A percentile compares a stretch with the other conserved stretches of the same genome.
These are phyloP conservation scores for Caenorhabditis sp. DNA, from an alignment of 2,888 invertebrate species.

Conservation along the genomic window DNA sequence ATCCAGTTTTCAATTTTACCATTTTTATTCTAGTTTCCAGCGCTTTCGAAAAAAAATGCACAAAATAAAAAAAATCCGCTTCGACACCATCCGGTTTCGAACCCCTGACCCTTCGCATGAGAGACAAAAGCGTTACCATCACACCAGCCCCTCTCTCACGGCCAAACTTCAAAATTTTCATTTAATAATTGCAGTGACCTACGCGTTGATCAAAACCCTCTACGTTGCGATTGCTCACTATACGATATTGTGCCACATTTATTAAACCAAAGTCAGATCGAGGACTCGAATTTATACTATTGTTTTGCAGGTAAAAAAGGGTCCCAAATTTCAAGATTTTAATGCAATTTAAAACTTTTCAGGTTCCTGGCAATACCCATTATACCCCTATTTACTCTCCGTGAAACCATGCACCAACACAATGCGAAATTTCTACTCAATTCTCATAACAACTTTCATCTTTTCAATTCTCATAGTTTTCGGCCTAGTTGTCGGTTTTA, in stretches of 20 bases:
- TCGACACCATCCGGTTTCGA: too few species aligned
- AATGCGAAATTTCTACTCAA: slow-evolving; percentile 45
- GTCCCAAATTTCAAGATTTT: not conserved
- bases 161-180: not conserved
- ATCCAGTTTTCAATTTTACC: too few species aligned
- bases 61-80: too few species aligned
- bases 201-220: slow-evolving; percentile 56
- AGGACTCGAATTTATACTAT: slow-evolving; percentile 58
- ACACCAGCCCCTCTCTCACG: not conserved
- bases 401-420: slow-evolving; percentile 49
- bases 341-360: not conserved
- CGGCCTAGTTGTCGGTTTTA: slow-evolving; percentile 42
- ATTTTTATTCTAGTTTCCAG: too few species aligned
- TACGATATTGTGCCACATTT: slow-evolving; percentile 50
- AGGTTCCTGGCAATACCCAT: slow-evolving; percentile 62
- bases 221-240: slow-evolving; percentile 64
- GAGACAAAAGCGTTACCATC: too few species aligned
- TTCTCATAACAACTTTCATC: slow-evolving; percentile 52
- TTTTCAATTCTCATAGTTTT: slow-evolving; percentile 48
- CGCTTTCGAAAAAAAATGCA: too few species aligned
- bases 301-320: slow-evolving; percentile 51
- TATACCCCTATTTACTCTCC: slow-evolving; percentile 55
- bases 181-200: slow-evolving; percentile 51
- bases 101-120: too few species aligned
- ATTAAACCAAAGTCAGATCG: slow-evolving; percentile 45